phyloP scores from a whole-genome alignment of 2,888 invertebrate species.

The Gymnocheta viridis region DNA sequence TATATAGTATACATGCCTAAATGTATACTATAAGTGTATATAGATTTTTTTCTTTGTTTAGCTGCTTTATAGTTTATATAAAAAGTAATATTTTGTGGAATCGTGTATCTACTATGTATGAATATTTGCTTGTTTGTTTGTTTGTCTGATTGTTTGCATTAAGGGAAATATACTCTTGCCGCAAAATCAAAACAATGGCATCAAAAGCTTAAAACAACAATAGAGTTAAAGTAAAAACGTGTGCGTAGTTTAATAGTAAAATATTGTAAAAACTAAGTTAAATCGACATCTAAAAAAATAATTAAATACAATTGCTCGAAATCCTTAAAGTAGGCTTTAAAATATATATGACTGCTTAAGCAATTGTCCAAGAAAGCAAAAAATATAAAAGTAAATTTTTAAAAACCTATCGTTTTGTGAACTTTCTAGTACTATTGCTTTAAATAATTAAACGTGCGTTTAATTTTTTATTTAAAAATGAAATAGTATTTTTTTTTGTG shows the following conservation, averaged over 20 bases:
- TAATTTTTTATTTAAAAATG: too few relatives aligned
- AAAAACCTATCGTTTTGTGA: too few relatives aligned
- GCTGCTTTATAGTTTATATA: constrained; percentile 30
- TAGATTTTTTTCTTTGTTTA: constrained; percentile 34
- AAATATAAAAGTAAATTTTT: too few relatives aligned
- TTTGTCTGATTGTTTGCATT: constrained; percentile 4
- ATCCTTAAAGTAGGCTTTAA: not conserved
- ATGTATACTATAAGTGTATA: constrained; percentile 29
- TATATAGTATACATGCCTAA: constrained; percentile 37
- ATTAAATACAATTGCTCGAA: not conserved
- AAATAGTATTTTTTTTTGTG: too few relatives aligned
- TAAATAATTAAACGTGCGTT: too few relatives aligned
- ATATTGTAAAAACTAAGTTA: not conserved
- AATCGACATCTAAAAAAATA: not conserved
- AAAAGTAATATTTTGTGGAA: constrained; percentile 19
- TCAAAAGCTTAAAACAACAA: constrained; percentile 9
- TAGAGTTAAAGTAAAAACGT: constrained; percentile 15
- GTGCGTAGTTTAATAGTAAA: constrained; percentile 17
- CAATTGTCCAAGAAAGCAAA: too few relatives aligned
- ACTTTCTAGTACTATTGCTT: too few relatives aligned
- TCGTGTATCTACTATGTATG: not conserved
- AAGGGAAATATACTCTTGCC: constrained; percentile 38
- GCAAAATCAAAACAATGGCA: constrained; percentile 53
- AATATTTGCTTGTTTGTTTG: not conserved
- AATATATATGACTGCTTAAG: not conserved